Evolutionary conservation across 2,888 invertebrate genomes (phyloP), one percentile per base, ranked within the genome.

Genomic region (Belgica antarctica): DNA sequence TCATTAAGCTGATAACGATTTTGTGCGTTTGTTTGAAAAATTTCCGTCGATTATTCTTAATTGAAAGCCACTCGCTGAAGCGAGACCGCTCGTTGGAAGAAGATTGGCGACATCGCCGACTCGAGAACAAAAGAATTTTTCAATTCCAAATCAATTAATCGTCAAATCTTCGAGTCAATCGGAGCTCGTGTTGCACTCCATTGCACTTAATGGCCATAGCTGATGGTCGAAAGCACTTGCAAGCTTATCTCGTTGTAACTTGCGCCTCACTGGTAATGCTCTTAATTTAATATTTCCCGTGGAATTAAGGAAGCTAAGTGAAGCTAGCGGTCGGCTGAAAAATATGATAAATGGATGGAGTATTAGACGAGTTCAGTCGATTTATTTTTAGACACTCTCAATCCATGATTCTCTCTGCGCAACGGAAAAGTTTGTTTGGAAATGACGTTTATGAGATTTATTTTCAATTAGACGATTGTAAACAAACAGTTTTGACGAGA

Each of bases 111-210:
- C 52, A 52, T 17, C 22, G 12, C 19, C 17, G n/a, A n/a, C n/a
- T n/a, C n/a, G n/a, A n/a, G n/a, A n/a, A n/a, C n/a, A n/a, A n/a
- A n/a, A n/a, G n/a, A n/a, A n/a, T n/a, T 52, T 52, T 17, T 52
- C 22, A 52, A 19, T 52, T 52, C 17, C 19, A 52, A 52, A 52
- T 19, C 52, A 52, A 52, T 52, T 52, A 52, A 52, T 52, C 52
- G 22, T 52, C 19, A 31, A 31, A 31, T 17, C 52, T 8, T 19
- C 52, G 22, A 52, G n/a, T n/a, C n/a, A n/a, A n/a, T n/a, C n/a
- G n/a, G 52, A 52, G 52, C 7, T 3, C 19, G 52, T 46, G 52
- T n/a, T 4, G 52, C 22, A 5, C 5, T 17, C 7, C 52, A 52
- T n/a, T n/a, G n/a, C n/a, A n/a, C n/a, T n/a, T n/a, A n/a, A n/a